Evolutionary conservation across 2,888 invertebrate species (phyloP).

Genomic region (Brachypalpus laphriformis): DNA sequence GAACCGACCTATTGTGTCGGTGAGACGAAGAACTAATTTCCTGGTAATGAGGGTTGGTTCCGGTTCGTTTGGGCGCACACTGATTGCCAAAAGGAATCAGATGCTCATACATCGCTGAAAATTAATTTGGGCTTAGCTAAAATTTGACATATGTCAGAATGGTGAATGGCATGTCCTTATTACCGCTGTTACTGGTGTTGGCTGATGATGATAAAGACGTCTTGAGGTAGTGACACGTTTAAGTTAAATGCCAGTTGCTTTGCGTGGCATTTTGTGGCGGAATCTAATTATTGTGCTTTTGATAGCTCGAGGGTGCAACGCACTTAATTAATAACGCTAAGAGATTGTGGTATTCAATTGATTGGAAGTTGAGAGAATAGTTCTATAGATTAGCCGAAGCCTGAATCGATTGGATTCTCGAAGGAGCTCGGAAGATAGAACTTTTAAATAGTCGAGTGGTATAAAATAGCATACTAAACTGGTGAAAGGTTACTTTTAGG

Average conservation of each 20-base stretch:
- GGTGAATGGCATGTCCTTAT: constrained; percentile 29
- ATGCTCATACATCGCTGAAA: constrained; percentile 62
- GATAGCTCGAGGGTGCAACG: constrained; percentile 31
- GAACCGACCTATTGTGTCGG: constrained; percentile 24
- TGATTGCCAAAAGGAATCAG: constrained; percentile 58
- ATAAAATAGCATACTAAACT: too few species aligned
- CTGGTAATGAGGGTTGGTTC: constrained; percentile 79
- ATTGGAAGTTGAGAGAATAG: background rate
- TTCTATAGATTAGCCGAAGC: background rate
- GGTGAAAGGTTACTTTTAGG: too few species aligned
- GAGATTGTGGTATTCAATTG: background rate
- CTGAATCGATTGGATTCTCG: background rate
- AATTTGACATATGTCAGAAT: constrained; percentile 70
- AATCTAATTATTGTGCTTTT: constrained; percentile 63
- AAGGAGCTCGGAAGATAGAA: background rate
- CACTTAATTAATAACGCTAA: constrained; percentile 40
- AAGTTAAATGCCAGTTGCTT: constrained; percentile 28
- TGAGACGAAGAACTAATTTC: constrained; percentile 78
- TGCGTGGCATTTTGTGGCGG: constrained; percentile 52
- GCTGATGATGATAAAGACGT: constrained; percentile 15
- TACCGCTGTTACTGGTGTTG: constrained; percentile 17
- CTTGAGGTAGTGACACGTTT: constrained; percentile 37
- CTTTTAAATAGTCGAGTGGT: too few species aligned
- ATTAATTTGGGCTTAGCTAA: constrained; percentile 62
- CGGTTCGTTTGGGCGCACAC: constrained; percentile 39